Evolutionary conservation across 2,113 vertebrate genomes (phyloP), one percentile per base, ranked within the genome.

Genomic region (Oryzias melastigma): DNA sequence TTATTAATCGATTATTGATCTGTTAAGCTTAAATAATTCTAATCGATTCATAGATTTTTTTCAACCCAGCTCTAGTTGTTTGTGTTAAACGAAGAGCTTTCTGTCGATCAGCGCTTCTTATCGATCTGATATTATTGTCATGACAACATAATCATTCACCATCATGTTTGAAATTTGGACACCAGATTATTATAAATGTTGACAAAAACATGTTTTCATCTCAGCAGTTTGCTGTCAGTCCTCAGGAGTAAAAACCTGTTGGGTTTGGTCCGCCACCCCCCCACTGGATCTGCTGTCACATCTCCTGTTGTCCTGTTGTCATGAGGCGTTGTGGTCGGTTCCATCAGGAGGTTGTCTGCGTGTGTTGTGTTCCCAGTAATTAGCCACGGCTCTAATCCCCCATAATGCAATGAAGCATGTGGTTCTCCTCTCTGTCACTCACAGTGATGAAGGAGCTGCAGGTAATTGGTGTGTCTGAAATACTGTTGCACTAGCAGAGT

Each of bases 381-480:
- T 90, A 90, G 83, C 78, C 69, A 54, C 68, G 80, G 80, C 77
- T 78, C 77, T 64, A 60, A 72, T 75, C 77, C 78, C 76, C 64
- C 73, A 78, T 86, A 85, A 82, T 74, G 52, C 79, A 87, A 86
- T 88, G 84, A 84, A 82, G 81, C 85, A 75, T 69, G 73, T 63
- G 80, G 58, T 70, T 77, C 80, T 57, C 77, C 24, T 77, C 77
- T 82, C 73, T 20, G 62, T 65, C 73, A 72, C 82, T 72, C 76
- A 75, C 79, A 67, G 65, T 87, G 80, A 85, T 73, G 74, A 84
- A 87, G 82, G 81, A 88, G 87, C 88, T 67, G 22, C 76, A 87
- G 85, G 88, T 89, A 85, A 83, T 82, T 82, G 84, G 81, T 85
- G 71, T 85, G 80, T 70, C 65, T 71, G 81, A 81, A 81, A 80